These are phyloP conservation scores for Heterodera schachtii DNA, from an alignment of 1,140 invertebrate genomes.

Conservation along the genomic window DNA sequence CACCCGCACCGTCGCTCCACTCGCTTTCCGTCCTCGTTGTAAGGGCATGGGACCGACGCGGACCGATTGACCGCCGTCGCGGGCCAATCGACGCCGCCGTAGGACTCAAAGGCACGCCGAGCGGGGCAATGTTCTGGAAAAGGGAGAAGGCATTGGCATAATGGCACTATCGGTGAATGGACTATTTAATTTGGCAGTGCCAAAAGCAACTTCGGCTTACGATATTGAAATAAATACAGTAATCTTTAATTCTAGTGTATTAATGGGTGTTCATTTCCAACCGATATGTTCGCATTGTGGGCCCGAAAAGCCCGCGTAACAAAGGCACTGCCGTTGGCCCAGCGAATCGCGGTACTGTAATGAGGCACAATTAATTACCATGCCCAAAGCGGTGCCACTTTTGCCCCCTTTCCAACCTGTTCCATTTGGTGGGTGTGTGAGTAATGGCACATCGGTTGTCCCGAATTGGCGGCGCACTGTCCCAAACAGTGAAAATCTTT, in stretches of 20 bases:
- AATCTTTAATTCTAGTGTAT: no score
- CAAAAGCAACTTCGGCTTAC: no score
- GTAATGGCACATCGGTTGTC: constrained; percentile 52
- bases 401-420: constrained; percentile 21
- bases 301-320: constrained; percentile 47
- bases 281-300: constrained; percentile 49
- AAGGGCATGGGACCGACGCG: constrained; percentile 43
- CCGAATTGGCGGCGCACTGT: constrained; percentile 39
- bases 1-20: constrained; percentile 46
- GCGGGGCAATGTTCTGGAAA: constrained; percentile 38
- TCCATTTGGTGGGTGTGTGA: constrained; percentile 44
- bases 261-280: background rate
- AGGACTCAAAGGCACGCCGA: constrained; percentile 42
- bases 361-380: background rate
- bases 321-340: constrained; percentile 47
- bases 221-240: no score
- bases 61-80: constrained; percentile 48
- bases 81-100: constrained; percentile 52
- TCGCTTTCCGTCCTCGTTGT: constrained; percentile 47
- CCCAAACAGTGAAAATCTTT: constrained; percentile 46
- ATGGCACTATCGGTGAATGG: no score
- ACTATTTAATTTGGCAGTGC: no score
- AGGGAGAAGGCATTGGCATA: background rate
- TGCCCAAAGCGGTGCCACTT: background rate
- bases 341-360: constrained; percentile 43